These are phyloP conservation scores for Agrotis clavis DNA, from an alignment of 2,888 invertebrate genomes.

Conservation along the genomic window DNA sequence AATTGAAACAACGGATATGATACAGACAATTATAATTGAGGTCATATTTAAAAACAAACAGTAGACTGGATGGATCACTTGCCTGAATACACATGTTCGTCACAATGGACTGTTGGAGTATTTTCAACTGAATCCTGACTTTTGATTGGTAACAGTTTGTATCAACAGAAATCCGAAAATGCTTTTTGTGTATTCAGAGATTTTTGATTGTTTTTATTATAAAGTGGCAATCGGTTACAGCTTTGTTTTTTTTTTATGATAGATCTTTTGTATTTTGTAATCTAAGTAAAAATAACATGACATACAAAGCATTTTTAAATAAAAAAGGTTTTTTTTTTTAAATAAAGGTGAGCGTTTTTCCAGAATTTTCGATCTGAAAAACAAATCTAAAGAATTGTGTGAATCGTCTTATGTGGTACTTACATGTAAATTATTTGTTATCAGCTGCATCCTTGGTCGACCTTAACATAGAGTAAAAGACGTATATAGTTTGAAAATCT, in stretches of 20 bases:
- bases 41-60: constrained; percentile 23
- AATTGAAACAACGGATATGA: constrained; percentile 10
- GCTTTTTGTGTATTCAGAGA: constrained; percentile 9
- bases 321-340: no score
- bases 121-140: constrained; percentile 36
- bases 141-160: constrained; percentile 60
- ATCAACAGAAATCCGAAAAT: constrained; percentile 54
- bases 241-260: constrained; percentile 16
- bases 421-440: no score
- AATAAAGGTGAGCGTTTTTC: no score
- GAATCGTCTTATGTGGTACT: no score
- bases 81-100: constrained; percentile 8
- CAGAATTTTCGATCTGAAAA: no score
- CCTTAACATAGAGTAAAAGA: no score
- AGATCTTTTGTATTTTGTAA: neutral
- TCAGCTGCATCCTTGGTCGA: no score
- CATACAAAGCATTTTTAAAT: no score
- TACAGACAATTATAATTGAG: neutral
- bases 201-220: constrained; percentile 3
- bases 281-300: neutral
- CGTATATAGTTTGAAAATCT: no score
- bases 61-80: constrained; percentile 38
- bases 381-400: no score
- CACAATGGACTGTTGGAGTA: constrained; percentile 30
- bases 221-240: constrained; percentile 1